Base-by-base conservation (phyloP, 2,888 invertebrate species). In the Bedellia somnulentella region DNA sequence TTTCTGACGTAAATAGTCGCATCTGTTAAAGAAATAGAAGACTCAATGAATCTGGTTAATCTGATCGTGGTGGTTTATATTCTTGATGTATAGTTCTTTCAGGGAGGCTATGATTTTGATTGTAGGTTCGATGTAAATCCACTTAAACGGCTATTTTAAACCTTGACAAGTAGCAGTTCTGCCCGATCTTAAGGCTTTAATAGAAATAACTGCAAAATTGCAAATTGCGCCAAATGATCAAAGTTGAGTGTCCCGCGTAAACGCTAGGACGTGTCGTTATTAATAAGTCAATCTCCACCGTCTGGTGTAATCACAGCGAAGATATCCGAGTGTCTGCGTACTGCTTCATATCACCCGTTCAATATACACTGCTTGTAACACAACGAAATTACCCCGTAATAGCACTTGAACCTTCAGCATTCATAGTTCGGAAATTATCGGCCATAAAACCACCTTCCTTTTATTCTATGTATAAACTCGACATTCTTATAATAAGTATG, bases 381-480 rank as follows among this genome's bases (percentile, higher is more conserved):
- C 49, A 36, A 46, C 52, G 40, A 70, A 70, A 71, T 70, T 70
- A 57, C 68, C 57, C 58, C 50, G 59, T 70, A 71, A 70, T 68
- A 63, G 55, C 62, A 38, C 53, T 56, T 47, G 54, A 53, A 58
- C 58, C 62, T 57, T 64, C 58, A 52, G 54, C 58, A 64, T 68
- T 67, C 62, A 58, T 67, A 70, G 66, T 68, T 68, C 60, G 58
- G 53, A 71, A 67, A 71, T 73, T 71, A 71, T 71, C 68, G 62
- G 58, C 61, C 61, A 70, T 71, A 71, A 70, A 71, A 57, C 50
- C 49, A 47, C 44, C 53, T 56, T 54, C 54, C 52, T 63, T 62
- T 68, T 67, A 62, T 64, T 66, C 50, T 55, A 54, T n/a, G n/a
- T n/a, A n/a, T n/a, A n/a, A n/a, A n/a, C n/a, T n/a, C n/a, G n/a